Base-by-base conservation (phyloP, 2,888 invertebrate genomes). In the Gymnosoma rotundatum region DNA sequence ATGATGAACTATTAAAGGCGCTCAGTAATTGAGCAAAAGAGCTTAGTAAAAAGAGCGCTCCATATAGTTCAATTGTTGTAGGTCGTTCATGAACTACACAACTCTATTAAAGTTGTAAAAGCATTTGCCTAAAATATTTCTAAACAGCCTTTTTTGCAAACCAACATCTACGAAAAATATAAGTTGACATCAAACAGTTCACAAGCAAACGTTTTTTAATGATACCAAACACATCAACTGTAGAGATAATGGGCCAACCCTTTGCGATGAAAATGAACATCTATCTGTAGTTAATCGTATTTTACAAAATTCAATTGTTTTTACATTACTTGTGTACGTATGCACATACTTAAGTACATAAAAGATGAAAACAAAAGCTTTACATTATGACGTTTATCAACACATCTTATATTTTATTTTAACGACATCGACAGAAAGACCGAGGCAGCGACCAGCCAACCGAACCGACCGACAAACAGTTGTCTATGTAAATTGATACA, bases 371-470 rank as follows among this genome's bases (percentile, higher is more conserved):
- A 38, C 48, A 54, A 69, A 54, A 74, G 64, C 74, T 78, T 83
- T 64, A 50, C 56, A 69, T 78, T 78, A 58, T 78, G 73, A 78
- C 78, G 78, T 83, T 76, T 58, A 80, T 74, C 73, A 50, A 20
- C 36, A 63, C 67, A 69, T 74, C 54, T 74, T 45, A 32, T 79
- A 42, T 25, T 14, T 58, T 73, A 54, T 63, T 61, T 14, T n/a
- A 52, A 36, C 56, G 48, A 56, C 60, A 36, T 36, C 42, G 32
- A 21, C 72, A 9, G 32, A n/a, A 32, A 18, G 63, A 52, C 45
- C 20, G 42, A 18, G 32, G 67, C 18, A 74, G 32, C 36, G 45
- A 80, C 10, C 21, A 48, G 32, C 56, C 56, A 0, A 66, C 32
- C 12, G 10, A 45, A 45, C n/a, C 12, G n/a, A 6, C 18, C 21